Percentiles rank a stretch among this genome's conserved stretches.
phyloP scores from a whole-genome alignment of 2,888 invertebrate species.

The Cheilosia impressa region DNA sequence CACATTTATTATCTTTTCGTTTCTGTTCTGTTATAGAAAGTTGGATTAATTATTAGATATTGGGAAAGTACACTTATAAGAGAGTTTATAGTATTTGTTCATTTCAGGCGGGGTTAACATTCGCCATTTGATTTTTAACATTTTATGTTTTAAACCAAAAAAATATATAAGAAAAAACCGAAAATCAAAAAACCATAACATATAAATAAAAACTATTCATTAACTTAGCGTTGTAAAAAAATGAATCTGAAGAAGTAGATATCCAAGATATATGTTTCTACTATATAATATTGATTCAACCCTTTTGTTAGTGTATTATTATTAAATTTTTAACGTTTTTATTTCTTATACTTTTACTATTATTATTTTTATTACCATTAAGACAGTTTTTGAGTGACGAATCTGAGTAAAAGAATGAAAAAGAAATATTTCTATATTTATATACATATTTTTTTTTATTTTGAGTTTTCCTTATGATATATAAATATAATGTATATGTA shows the following conservation, averaged over 20 bases:
- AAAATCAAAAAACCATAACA: constrained; percentile 26
- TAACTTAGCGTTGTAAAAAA: constrained; percentile 51
- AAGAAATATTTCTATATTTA: constrained; percentile 61
- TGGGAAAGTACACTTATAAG: constrained; percentile 49
- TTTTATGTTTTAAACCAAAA: constrained; percentile 27
- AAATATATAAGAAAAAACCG: not conserved
- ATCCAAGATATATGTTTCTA: constrained; percentile 60
- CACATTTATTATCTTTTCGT: constrained; percentile 35
- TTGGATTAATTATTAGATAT: constrained; percentile 22
- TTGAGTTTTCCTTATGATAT: constrained; percentile 48
- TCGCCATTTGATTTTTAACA: constrained; percentile 15
- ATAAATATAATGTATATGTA: constrained; percentile 40
- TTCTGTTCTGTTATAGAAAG: constrained; percentile 46
- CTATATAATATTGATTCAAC: constrained; percentile 24
- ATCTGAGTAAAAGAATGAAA: constrained; percentile 10
- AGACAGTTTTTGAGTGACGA: constrained; percentile 50
- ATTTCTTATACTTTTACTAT: constrained; percentile 34
- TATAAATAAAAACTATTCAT: constrained; percentile 32
- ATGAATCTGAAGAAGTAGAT: constrained; percentile 54
- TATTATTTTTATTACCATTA: constrained; percentile 38
- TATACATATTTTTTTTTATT: constrained; percentile 55
- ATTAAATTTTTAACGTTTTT: constrained; percentile 31
- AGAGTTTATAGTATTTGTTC: constrained; percentile 56
- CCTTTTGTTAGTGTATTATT: constrained; percentile 55
- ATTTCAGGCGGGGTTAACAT: constrained; percentile 3